Conservation (phyloP, 1,140 invertebrate species). For the Popillia japonica region DNA sequence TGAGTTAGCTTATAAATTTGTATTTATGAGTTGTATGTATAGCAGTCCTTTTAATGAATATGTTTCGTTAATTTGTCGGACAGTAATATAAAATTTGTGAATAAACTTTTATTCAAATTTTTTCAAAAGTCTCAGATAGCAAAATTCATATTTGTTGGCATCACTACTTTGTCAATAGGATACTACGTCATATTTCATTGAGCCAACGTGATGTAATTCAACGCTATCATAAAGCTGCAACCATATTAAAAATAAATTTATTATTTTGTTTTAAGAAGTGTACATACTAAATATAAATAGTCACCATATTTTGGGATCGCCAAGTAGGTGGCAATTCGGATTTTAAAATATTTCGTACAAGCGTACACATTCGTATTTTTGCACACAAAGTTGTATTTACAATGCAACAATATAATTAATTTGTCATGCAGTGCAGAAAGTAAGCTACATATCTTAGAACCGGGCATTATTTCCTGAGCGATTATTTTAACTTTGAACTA, state of each 20-base stretch:
- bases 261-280: neutral
- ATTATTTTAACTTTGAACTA: no score
- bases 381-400: neutral
- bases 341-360: neutral
- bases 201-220: constrained; percentile 15
- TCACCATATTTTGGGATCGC: neutral
- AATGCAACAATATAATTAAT: neutral
- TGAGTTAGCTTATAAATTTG: neutral
- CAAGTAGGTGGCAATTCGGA: neutral
- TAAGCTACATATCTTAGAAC: no score
- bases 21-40: constrained; percentile 1
- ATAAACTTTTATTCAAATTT: no score
- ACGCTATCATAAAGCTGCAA: neutral
- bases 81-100: no score
- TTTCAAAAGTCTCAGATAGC: neutral
- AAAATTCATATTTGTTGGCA: neutral
- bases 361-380: neutral
- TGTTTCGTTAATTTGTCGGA: no score
- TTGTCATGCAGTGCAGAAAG: neutral
- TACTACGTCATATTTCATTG: constrained; percentile 1
- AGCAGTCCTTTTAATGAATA: no score
- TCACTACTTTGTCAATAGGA: neutral
- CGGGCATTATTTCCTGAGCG: no score
- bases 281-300: constrained; percentile 29
- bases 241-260: neutral